Evolutionary conservation across 2,797 vertebrate genomes (phyloP), one percentile per base, ranked within the genome.

Genomic region (Sphenodon punctatus): DNA sequence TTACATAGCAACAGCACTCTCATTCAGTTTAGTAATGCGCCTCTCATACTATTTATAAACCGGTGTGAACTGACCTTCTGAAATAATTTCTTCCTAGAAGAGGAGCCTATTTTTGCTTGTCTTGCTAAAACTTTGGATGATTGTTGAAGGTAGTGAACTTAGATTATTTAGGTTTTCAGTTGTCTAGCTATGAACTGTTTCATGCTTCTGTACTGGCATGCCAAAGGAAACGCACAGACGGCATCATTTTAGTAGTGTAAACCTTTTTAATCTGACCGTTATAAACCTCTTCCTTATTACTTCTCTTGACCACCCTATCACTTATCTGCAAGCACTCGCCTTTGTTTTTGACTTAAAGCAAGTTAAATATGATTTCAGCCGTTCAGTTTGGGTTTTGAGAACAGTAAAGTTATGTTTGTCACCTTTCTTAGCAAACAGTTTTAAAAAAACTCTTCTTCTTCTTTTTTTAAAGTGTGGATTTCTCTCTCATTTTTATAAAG

Each of bases 351-450:
- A n/a, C n/a, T n/a, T n/a, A n/a, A 20, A 32, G 15, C 51, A 51
- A 51, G 15, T n/a, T n/a, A 51, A 3, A 56, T 38, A 38, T n/a
- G 27, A 4, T 25, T 8, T 6, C 5, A 0, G 30, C 22, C 9
- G 9, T 22, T 1, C 58, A 39, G 16, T 10, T 45, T 27, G 30
- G 32, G 23, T 15, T 22, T 53, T 59, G 36, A 41, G 22, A 71
- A 5, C 22, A 27, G 1, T 8, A 46, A 10, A 23, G 2, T 41
- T 5, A 0, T 53, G 0, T 36, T 56, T 58, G 42, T 34, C 25
- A 59, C 23, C 38, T 48, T 58, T 34, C 8, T 3, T 23, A 45
- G 30, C 36, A 45, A 55, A n/a, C n/a, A n/a, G n/a, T n/a, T n/a
- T n/a, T n/a, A n/a, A n/a, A n/a, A n/a, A n/a, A n/a, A n/a, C n/a